Conservation (phyloP, 2,888 invertebrate species). For the Amphipoea lucens region DNA sequence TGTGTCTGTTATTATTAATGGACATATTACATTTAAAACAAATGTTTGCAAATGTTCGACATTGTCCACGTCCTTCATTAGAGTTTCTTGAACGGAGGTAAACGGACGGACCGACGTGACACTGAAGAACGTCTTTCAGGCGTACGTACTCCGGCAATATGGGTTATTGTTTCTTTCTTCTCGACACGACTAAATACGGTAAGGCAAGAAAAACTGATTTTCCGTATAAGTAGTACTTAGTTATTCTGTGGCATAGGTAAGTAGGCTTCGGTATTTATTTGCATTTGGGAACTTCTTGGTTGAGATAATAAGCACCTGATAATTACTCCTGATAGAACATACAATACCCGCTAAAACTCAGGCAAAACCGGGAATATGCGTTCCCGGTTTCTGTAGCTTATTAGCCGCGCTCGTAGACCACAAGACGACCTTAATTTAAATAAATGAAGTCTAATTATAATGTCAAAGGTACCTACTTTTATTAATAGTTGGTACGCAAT, state of each 20-base stretch:
- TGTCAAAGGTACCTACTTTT: not conserved
- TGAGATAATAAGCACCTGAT: not conserved
- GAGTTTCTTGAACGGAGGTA: not conserved
- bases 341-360: not conserved
- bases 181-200: not conserved
- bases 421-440: not conserved
- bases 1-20: constrained; percentile 14
- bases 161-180: not conserved
- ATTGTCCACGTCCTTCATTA: constrained; percentile 1
- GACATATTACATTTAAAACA: not conserved
- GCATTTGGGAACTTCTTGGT: not conserved
- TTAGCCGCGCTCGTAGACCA: not conserved
- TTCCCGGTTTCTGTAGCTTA: too few species aligned
- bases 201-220: not conserved
- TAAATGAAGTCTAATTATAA: not conserved
- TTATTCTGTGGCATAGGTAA: not conserved
- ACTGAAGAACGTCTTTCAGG: constrained; percentile 17
- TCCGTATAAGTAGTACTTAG: not conserved
- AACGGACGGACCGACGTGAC: not conserved
- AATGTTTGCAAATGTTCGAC: not conserved
- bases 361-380: not conserved
- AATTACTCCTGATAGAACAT: not conserved
- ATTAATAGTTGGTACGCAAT: constrained; percentile 5
- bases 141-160: not conserved
- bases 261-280: not conserved